Conservation (phyloP, 2,888 invertebrate genomes). For the Epistrophe grossulariae region DNA sequence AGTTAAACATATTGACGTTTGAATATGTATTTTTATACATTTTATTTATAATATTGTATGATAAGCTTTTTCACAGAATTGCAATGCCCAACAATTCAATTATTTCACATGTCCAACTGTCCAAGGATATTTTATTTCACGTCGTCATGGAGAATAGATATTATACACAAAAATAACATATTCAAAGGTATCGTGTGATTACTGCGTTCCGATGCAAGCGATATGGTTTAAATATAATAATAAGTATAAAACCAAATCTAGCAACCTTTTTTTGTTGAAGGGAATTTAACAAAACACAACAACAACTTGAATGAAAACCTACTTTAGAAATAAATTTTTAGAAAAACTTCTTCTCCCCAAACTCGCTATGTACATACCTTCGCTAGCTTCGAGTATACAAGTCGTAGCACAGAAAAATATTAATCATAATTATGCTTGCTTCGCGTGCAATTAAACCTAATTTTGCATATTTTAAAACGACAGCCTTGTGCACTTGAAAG, state of each 20-base stretch:
- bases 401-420: conserved; percentile 46
- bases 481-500: conserved; percentile 60
- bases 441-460: conserved; percentile 65
- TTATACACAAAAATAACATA: conserved; percentile 11
- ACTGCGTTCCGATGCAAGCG: conserved; percentile 27
- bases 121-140: neutral
- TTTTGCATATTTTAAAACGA: conserved; percentile 70
- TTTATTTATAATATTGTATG: too few relatives aligned
- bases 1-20: too few relatives aligned
- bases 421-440: conserved; percentile 60
- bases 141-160: conserved; percentile 8
- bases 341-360: conserved; percentile 1
- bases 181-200: conserved; percentile 31
- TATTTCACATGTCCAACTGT: neutral
- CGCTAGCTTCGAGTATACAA: neutral
- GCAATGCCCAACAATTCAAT: neutral
- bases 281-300: neutral
- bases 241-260: neutral
- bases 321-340: conserved; percentile 10
- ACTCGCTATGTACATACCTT: neutral
- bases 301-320: neutral
- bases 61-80: too few relatives aligned
- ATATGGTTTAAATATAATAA: conserved; percentile 12
- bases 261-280: neutral
- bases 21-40: too few relatives aligned